Conservation (phyloP, 2,113 vertebrate species). For the Lepus timidus region DNA sequence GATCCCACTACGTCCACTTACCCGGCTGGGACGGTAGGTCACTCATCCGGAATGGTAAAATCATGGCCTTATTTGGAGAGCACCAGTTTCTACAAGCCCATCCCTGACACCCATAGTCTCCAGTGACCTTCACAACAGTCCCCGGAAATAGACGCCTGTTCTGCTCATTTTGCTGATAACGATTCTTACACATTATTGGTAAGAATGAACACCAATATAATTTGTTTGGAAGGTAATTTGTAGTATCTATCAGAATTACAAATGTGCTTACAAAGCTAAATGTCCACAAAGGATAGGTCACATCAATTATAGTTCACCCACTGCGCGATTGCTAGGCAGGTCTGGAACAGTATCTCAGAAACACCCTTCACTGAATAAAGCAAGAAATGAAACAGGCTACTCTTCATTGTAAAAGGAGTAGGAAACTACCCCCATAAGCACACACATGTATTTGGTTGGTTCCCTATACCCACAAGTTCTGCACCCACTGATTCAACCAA, state of each 20-base stretch:
- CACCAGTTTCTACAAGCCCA: not conserved
- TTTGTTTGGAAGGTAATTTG: not conserved
- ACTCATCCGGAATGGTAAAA: slow-evolving; percentile 11
- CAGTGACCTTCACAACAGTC: not conserved
- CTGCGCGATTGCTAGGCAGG: not conserved
- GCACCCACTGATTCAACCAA: not conserved
- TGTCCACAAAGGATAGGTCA: not conserved
- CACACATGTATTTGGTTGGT: not conserved
- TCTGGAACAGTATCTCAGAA: slow-evolving; percentile 15
- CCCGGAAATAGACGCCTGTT: not conserved
- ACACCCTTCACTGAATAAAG: not conserved
- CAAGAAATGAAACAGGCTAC: not conserved
- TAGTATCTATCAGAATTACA: not conserved
- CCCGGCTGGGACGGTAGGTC: not conserved
- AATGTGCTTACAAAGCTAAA: not conserved
- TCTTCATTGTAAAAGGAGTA: not conserved
- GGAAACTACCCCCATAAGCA: not conserved
- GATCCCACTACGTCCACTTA: not conserved
- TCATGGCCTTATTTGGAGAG: not conserved
- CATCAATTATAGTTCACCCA: not conserved
- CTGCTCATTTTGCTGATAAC: not conserved
- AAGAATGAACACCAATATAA: not conserved
- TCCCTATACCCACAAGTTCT: not conserved
- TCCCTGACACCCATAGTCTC: not conserved
- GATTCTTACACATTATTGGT: not conserved